These are phyloP conservation scores for Rapana venosa DNA, from an alignment of 2,888 invertebrate genomes.

Conservation along the genomic window DNA sequence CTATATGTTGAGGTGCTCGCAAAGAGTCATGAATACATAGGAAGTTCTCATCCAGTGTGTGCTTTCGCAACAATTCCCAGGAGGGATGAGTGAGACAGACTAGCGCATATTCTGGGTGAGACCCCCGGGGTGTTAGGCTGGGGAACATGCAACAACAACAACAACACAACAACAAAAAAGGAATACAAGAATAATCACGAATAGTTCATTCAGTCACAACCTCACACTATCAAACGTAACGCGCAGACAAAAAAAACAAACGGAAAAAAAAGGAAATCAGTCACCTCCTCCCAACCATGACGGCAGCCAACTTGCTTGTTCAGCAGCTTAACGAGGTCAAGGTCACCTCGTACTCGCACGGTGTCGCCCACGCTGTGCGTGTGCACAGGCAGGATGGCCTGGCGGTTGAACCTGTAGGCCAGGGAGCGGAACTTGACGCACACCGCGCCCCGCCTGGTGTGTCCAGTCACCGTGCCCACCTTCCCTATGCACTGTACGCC, in stretches of 20 bases:
- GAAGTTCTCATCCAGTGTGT: no score
- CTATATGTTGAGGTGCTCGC: no score
- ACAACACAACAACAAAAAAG: no score
- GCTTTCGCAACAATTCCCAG: no score
- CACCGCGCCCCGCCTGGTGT: background rate
- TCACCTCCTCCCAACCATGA: background rate
- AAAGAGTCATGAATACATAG: no score
- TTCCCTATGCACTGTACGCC: slow-evolving; percentile 26
- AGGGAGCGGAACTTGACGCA: slow-evolving; percentile 35
- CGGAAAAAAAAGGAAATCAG: background rate
- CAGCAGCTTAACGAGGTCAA: slow-evolving; percentile 28
- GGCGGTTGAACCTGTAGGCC: slow-evolving; percentile 37
- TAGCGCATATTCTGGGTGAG: no score
- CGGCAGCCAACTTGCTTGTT: slow-evolving; percentile 29
- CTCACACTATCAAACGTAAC: no score
- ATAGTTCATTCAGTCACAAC: no score
- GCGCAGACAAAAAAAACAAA: background rate
- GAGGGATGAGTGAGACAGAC: no score
- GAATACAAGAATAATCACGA: no score
- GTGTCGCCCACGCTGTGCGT: slow-evolving; percentile 12
- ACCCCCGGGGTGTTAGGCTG: no score
- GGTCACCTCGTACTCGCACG: slow-evolving; percentile 28
- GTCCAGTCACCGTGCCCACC: slow-evolving; percentile 22
- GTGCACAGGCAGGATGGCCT: slow-evolving; percentile 33
- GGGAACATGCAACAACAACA: no score